Conservation (phyloP, 1,140 invertebrate genomes). For the Heliconius melpomene region DNA sequence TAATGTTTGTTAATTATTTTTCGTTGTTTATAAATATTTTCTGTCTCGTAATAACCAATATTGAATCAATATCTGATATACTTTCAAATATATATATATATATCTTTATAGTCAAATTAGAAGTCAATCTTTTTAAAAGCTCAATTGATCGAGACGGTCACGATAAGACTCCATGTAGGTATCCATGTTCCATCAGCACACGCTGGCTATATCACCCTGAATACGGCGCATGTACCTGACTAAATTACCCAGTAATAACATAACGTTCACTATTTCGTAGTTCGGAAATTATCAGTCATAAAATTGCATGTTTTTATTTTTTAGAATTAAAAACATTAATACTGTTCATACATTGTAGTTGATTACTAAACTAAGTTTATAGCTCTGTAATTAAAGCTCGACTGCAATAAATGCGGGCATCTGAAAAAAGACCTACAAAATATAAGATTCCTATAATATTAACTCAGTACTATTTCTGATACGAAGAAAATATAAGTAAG, state of each 20-base stretch:
- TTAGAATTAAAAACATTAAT: constrained; percentile 45
- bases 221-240: constrained; percentile 57
- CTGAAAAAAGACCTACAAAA: constrained; percentile 21
- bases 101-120: neutral
- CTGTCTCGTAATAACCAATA: neutral
- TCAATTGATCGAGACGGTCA: constrained; percentile 47
- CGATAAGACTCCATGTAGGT: constrained; percentile 56
- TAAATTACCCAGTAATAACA: constrained; percentile 73
- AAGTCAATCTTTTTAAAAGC: constrained; percentile 36
- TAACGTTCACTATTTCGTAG: constrained; percentile 51
- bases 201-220: constrained; percentile 52
- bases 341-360: constrained; percentile 34
- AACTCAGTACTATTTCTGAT: constrained; percentile 17
- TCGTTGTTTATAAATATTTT: too few species aligned
- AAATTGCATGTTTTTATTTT: constrained; percentile 60
- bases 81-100: too few species aligned
- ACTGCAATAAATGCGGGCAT: constrained; percentile 30
- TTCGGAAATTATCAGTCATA: constrained; percentile 76
- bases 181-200: constrained; percentile 65
- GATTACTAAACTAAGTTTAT: constrained; percentile 34
- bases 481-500: neutral
- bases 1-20: too few species aligned
- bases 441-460: constrained; percentile 16
- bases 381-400: constrained; percentile 34
- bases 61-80: neutral